Evolutionary conservation across 1,140 invertebrate species (phyloP), one percentile per base, ranked within the genome.

Genomic region (Planococcus citri): DNA sequence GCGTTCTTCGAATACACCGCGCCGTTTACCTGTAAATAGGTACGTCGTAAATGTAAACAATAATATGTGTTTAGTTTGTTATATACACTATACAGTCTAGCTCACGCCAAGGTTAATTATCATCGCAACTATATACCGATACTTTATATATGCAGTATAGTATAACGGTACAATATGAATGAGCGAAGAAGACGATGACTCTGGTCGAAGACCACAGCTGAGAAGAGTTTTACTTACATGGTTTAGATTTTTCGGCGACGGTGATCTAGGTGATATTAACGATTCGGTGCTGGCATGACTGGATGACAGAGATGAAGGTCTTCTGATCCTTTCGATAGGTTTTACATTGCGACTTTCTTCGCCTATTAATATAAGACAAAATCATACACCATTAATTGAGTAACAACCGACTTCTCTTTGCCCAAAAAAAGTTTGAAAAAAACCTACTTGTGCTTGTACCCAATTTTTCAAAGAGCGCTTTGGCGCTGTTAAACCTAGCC

Each of bases 401-500:
- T n/a, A n/a, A n/a, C n/a, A n/a, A n/a, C n/a, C 33, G 33, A 37
- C 33, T 6, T 37, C n/a, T n/a, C 29, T 33, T 12, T 33, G 29
- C 29, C 29, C 6, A 37, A 37, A 14, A 37, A 37, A 37, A 8
- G 33, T 14, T 37, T 14, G 33, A 8, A 8, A 37, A 37, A 37
- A 51, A 51, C 41, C 17, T 51, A 51, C 41, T n/a, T 3, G 10
- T 61, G 68, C 70, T 68, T 10, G 71, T 70, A 70, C 92, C 92
- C 70, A 96, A 82, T 76, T 94, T 93, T 78, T 95, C 93, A 79
- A 97, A 96, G 24, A 97, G 82, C 25, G 93, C 93, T 33, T 92
- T 82, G 0, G 94, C 94, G 78, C 90, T 93, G 76, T 95, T 95
- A 78, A 97, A 96, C 67, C 94, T 81, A 20, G 90, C 87, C 72